A percentile compares a stretch with the other conserved stretches of the same genome.
Conservation (phyloP, 2,888 invertebrate genomes). For the Sminthurides aquaticus region DNA sequence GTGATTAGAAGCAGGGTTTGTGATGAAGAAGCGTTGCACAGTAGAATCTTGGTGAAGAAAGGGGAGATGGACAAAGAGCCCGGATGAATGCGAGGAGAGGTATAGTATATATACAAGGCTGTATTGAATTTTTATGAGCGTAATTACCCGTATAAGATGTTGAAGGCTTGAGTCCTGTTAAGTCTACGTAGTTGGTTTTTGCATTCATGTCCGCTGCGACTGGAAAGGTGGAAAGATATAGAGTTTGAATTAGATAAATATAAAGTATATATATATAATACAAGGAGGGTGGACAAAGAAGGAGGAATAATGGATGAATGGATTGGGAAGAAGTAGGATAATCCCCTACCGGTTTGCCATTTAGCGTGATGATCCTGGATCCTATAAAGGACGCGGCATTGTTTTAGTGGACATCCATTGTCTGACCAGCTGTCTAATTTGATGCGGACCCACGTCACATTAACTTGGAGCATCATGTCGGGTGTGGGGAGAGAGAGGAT, state of each 20-base stretch:
- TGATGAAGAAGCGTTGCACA: no score
- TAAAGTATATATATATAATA: no score
- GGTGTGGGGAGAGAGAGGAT: conserved; percentile 28
- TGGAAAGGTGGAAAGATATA: no score
- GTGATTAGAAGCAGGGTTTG: no score
- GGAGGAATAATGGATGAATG: not conserved
- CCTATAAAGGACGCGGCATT: conserved; percentile 17
- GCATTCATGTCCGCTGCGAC: conserved; percentile 5
- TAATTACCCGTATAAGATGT: conserved; percentile 17
- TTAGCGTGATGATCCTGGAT: conserved; percentile 22
- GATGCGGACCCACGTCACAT: conserved; percentile 35
- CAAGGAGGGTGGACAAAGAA: not conserved
- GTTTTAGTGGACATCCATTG: conserved; percentile 16
- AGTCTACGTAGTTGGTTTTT: conserved; percentile 9
- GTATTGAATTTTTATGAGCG: not conserved
- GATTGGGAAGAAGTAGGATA: not conserved
- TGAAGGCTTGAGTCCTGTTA: conserved; percentile 12
- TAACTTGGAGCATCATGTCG: conserved; percentile 33
- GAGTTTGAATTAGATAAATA: no score
- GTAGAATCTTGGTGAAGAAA: no score
- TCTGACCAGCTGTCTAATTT: conserved; percentile 37
- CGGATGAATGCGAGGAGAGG: no score
- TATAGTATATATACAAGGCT: not conserved
- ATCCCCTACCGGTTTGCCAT: conserved; percentile 35
- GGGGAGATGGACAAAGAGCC: no score